Base-by-base conservation (phyloP, 2,797 vertebrate genomes). In the Cyprinella venusta region DNA sequence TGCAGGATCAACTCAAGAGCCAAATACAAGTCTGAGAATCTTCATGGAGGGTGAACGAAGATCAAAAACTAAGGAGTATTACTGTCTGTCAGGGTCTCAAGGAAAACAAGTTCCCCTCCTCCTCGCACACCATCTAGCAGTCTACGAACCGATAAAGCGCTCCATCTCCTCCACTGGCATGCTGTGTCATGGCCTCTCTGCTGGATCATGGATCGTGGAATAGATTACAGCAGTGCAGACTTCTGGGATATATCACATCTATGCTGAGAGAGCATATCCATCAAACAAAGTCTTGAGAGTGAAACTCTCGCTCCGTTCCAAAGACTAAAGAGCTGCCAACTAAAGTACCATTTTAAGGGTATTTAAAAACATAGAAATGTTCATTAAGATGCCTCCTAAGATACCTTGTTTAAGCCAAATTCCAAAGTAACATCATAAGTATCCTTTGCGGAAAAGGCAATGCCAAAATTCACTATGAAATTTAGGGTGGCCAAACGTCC, bases 161-260 rank as follows among this genome's bases (percentile, higher is more conserved):
- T 70, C 6, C 54, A 48, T 81, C 68, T 65, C 42, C 21, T 65
- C 52, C 3, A 0, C 70, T 82, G 63, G 40, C 52, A 48, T 69
- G 50, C 38, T 15, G 9, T 67, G 81, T 76, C 81, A 56, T 26
- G 72, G 72, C n/a, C 70, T 54, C 65, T 45, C 24, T 2, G n/a
- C 68, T 76, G 48, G 52, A 77, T 76, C 64, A 50, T 33, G 68
- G 61, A 75, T 75, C 3, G 16, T 50, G 38, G 52, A 30, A 80
- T 61, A 76, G 52, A 86, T 83, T 74, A 82, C 69, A 85, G 80
- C 65, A 82, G 48, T 75, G 10, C 59, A 78, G 71, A 70, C 64
- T 70, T 69, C 64, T 69, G 65, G 64, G 63, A 69, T n/a, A 82
- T 5, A 76, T 67, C 18, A 75, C 48, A 68, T 71, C 69, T 40